These are phyloP conservation scores for Vidua chalybeata DNA, from an alignment of 2,113 vertebrate species.

Conservation along the genomic window DNA sequence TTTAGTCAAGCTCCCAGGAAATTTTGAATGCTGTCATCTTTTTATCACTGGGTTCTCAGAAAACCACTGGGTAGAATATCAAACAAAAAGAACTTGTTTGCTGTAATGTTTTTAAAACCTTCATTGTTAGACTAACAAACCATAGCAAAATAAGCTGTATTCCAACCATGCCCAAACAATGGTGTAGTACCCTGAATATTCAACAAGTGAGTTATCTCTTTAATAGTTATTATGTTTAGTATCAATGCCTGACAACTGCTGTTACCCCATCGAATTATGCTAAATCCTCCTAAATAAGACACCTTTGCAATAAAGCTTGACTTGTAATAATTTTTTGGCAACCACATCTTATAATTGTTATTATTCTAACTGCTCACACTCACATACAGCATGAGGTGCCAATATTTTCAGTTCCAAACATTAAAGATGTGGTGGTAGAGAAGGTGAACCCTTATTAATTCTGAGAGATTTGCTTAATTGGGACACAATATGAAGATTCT, in stretches of 20 bases:
- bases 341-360: constrained; percentile 3
- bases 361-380: constrained; percentile 30
- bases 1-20: neutral
- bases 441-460: constrained; percentile 48
- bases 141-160: neutral
- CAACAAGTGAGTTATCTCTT: constrained; percentile 35
- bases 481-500: constrained; percentile 11
- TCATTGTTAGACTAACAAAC: neutral
- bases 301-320: constrained; percentile 53
- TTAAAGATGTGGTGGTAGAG: constrained; percentile 53
- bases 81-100: neutral
- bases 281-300: constrained; percentile 64
- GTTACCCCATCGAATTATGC: constrained; percentile 19
- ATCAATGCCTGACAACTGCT: constrained; percentile 59
- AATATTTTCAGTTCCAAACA: constrained; percentile 21
- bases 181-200: neutral
- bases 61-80: neutral
- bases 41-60: neutral
- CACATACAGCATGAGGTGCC: constrained; percentile 6
- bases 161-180: neutral
- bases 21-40: neutral
- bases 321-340: constrained; percentile 54
- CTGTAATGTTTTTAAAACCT: neutral
- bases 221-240: constrained; percentile 32
- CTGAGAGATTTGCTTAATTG: constrained; percentile 54